A percentile compares a stretch with the other conserved stretches of the same genome.
phyloP scores from a whole-genome alignment of 1,140 invertebrate species.

The Lysiphlebus fabarum region DNA sequence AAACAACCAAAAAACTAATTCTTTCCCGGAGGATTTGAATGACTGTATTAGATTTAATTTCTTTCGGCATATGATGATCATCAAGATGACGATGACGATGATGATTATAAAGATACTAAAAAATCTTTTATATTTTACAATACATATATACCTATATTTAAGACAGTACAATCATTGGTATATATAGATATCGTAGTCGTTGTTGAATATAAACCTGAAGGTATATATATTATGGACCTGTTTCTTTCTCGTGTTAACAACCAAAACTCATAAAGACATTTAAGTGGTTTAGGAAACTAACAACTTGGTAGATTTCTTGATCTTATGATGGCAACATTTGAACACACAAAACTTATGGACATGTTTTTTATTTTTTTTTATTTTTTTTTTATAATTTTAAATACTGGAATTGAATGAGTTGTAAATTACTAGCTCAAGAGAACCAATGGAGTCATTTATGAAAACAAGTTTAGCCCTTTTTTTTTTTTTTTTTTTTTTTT shows the following conservation, averaged over 20 bases:
- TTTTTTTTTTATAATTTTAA: not conserved
- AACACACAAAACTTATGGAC: conserved; percentile 9
- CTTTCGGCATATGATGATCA: too few relatives aligned
- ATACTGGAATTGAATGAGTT: conserved; percentile 9
- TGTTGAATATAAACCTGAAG: conserved; percentile 8
- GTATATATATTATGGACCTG: conserved; percentile 19
- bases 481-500: too few relatives aligned
- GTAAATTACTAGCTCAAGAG: conserved; percentile 2
- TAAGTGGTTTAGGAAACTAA: conserved; percentile 26
- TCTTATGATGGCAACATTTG: conserved; percentile 4
- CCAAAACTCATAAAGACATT: conserved; percentile 34
- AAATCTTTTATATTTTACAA: too few relatives aligned
- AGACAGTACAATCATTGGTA: too few relatives aligned
- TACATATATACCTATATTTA: too few relatives aligned
- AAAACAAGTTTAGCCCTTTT: conserved; percentile 8
- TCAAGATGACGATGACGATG: too few relatives aligned
- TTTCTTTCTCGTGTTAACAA: conserved; percentile 30
- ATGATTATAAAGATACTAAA: conserved; percentile 25
- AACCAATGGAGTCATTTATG: conserved; percentile 10
- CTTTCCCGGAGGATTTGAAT: conserved; percentile 22
- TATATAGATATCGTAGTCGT: not conserved
- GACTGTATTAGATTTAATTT: conserved; percentile 23
- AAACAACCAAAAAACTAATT: conserved; percentile 21
- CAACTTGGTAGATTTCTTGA: conserved; percentile 11
- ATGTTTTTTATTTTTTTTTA: conserved; percentile 7